A percentile compares a stretch with the other conserved stretches of the same genome.
These are phyloP conservation scores for Lysiphlebus fabarum DNA, from an alignment of 1,140 invertebrate genomes.

Conservation along the genomic window DNA sequence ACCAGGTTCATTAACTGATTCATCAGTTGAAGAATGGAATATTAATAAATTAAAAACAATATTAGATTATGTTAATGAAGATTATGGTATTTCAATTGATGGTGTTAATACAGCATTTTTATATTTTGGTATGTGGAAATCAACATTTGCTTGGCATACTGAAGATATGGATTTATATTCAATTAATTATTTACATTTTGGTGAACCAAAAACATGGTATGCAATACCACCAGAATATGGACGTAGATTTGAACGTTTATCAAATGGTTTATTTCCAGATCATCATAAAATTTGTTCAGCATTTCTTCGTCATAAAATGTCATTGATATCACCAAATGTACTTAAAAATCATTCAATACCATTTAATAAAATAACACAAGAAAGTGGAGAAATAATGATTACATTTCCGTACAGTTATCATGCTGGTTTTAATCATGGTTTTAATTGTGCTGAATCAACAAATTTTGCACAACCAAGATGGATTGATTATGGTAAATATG, in stretches of 20 bases:
- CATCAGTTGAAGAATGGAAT: constrained; percentile 87
- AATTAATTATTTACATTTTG: constrained; percentile 97
- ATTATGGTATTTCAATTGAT: constrained; percentile 94
- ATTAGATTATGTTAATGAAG: constrained; percentile 88
- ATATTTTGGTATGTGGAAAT: constrained; percentile 99
- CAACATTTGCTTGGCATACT: constrained; percentile 98
- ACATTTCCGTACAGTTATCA: constrained; percentile 98
- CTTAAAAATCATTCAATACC: constrained; percentile 92
- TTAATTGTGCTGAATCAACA: constrained; percentile 98
- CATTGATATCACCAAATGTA: constrained; percentile 90
- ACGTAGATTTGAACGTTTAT: constrained; percentile 84
- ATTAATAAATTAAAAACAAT: constrained; percentile 92
- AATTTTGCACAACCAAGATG: constrained; percentile 96
- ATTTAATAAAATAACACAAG: constrained; percentile 92
- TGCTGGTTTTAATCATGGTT: constrained; percentile 95
- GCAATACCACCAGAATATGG: constrained; percentile 94
- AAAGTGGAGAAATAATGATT: constrained; percentile 98
- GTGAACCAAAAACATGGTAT: constrained; percentile 96
- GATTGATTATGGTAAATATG: constrained; percentile 97
- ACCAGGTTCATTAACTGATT: constrained; percentile 89
- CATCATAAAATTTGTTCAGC: constrained; percentile 85
- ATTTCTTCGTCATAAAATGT: constrained; percentile 97
- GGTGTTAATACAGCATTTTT: constrained; percentile 98
- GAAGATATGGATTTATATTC: constrained; percentile 99
- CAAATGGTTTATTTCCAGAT: constrained; percentile 84